Percentiles rank a stretch among this genome's conserved stretches.
These are phyloP conservation scores for Agrotis puta DNA, from an alignment of 2,888 invertebrate genomes.

Conservation along the genomic window DNA sequence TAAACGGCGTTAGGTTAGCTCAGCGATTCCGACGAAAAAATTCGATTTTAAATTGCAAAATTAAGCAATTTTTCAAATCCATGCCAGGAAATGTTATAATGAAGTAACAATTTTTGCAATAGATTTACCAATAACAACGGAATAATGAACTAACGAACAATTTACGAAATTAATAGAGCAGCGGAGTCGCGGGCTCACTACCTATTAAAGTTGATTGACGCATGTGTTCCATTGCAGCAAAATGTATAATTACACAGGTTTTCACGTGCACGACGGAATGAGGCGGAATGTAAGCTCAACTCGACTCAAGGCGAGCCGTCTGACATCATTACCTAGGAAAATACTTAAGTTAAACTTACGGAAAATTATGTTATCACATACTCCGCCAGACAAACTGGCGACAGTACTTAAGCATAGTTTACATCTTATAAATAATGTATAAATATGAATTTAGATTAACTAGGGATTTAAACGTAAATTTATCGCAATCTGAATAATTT, in stretches of 20 bases:
- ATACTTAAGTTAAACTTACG: conserved; percentile 59
- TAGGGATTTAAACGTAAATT: conserved; percentile 61
- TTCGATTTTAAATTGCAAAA: conserved; percentile 33
- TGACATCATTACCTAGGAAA: conserved; percentile 79
- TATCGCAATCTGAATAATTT: conserved; percentile 68
- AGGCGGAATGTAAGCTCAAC: conserved; percentile 82
- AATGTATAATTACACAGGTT: conserved; percentile 76
- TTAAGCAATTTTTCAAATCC: conserved; percentile 16
- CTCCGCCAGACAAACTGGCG: conserved; percentile 65
- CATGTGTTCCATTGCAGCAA: conserved; percentile 78
- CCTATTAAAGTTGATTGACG: conserved; percentile 72
- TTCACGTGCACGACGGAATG: conserved; percentile 77
- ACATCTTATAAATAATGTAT: conserved; percentile 58
- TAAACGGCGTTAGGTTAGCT: conserved; percentile 46
- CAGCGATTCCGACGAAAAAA: conserved; percentile 14
- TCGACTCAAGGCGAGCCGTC: conserved; percentile 82
- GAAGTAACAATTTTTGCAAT: conserved; percentile 28
- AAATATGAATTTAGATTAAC: conserved; percentile 46
- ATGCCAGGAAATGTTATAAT: conserved; percentile 33
- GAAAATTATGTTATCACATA: conserved; percentile 44
- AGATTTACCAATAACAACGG: conserved; percentile 50
- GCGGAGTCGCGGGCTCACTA: conserved; percentile 41
- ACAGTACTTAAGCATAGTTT: conserved; percentile 56
- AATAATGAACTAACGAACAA: conserved; percentile 44
- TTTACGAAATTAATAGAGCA: conserved; percentile 60